These are phyloP conservation scores for Pogonognathellus flavescens DNA, from an alignment of 1,140 invertebrate species.

Conservation along the genomic window DNA sequence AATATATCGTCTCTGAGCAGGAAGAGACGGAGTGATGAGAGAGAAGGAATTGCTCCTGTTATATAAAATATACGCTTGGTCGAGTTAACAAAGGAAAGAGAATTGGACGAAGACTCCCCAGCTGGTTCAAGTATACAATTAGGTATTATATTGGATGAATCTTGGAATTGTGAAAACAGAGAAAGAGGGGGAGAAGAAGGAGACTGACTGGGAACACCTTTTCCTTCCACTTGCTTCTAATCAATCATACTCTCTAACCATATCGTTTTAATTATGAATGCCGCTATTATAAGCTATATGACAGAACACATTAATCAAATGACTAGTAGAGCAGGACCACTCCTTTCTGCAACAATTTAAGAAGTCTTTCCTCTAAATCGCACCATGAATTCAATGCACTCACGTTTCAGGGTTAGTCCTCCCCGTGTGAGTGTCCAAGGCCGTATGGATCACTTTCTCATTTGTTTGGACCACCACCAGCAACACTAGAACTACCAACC, in stretches of 20 bases:
- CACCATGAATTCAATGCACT: neutral
- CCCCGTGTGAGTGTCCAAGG: too few relatives aligned
- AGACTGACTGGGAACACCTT: neutral
- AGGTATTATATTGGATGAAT: neutral
- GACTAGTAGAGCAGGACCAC: neutral
- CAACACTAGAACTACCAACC: too few relatives aligned
- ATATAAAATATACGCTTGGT: too few relatives aligned
- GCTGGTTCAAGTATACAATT: too few relatives aligned
- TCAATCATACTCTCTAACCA: slow-evolving; percentile 9
- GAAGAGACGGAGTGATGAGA: too few relatives aligned
- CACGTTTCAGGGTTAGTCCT: too few relatives aligned
- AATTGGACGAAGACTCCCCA: too few relatives aligned
- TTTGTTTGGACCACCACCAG: too few relatives aligned
- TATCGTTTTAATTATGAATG: slow-evolving; percentile 8
- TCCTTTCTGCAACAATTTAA: neutral
- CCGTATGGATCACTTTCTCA: too few relatives aligned
- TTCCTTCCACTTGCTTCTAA: neutral
- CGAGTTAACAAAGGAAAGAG: too few relatives aligned
- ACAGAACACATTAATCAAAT: slow-evolving; percentile 5
- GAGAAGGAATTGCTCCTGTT: too few relatives aligned
- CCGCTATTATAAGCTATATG: neutral
- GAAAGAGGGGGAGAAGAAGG: neutral
- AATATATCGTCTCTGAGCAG: too few relatives aligned
- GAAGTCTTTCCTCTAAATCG: slow-evolving; percentile 6
- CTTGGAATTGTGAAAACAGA: neutral